Evolutionary conservation across 2,797 vertebrate genomes (phyloP).

Genomic region (Sebastes kiyomatsui): DNA sequence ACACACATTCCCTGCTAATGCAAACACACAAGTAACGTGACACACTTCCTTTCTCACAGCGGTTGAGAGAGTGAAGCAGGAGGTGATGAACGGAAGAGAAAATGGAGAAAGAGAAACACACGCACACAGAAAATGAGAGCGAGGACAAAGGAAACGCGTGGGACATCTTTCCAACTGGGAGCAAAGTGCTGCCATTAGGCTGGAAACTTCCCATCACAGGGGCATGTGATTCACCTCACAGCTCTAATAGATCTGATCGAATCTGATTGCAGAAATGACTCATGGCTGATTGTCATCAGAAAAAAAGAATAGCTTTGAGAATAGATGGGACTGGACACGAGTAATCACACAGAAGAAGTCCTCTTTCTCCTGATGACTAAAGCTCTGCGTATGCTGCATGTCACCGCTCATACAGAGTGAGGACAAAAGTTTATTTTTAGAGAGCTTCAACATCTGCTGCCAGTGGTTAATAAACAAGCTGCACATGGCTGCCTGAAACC

Average conservation of each 20-base stretch:
- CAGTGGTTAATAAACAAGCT: conserved; percentile 31
- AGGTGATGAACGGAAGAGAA: conserved; percentile 7
- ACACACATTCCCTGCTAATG: conserved; percentile 55
- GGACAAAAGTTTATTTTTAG: conserved; percentile 37
- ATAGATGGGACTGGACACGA: conserved; percentile 8
- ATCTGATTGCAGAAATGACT: conserved; percentile 22
- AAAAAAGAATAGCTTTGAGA: background rate
- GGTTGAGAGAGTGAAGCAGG: conserved; percentile 34
- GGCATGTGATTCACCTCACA: conserved; percentile 35
- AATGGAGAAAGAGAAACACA: conserved; percentile 1
- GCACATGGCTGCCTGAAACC: conserved; percentile 18
- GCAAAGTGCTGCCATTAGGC: conserved; percentile 3
- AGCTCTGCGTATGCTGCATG: conserved; percentile 1
- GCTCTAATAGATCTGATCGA: background rate
- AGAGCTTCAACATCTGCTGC: conserved; percentile 16
- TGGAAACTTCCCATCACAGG: conserved; percentile 37
- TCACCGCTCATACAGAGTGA: background rate
- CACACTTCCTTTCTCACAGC: conserved; percentile 67
- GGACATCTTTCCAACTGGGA: conserved; percentile 30
- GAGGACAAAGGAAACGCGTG: conserved; percentile 43
- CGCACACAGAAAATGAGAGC: background rate
- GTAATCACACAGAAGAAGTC: background rate
- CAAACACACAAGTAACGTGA: conserved; percentile 56
- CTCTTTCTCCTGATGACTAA: conserved; percentile 9
- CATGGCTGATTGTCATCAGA: conserved; percentile 13